A percentile compares a stretch with the other conserved stretches of the same genome.
Evolutionary conservation across 1,140 invertebrate genomes (phyloP).

Genomic region (Ptiloglossa arizonensis): DNA sequence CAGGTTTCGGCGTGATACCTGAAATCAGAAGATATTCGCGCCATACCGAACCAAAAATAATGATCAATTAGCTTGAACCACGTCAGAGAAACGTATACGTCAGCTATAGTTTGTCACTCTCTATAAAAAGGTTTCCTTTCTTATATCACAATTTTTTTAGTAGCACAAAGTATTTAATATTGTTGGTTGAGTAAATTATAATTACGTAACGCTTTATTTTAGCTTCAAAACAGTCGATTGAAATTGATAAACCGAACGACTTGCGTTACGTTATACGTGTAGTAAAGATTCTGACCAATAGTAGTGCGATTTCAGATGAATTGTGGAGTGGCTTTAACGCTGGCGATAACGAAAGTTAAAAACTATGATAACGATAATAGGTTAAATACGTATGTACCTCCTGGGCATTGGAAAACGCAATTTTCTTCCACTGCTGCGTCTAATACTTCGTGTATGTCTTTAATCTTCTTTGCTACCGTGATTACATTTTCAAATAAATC

Average conservation of each 20-base stretch:
- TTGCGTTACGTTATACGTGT: background rate
- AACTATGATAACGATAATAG: background rate
- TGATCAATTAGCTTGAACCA: background rate
- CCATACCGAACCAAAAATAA: background rate
- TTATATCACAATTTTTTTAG: background rate
- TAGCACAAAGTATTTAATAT: background rate
- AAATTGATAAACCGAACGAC: background rate
- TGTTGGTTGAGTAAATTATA: background rate
- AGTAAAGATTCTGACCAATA: background rate
- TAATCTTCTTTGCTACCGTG: constrained; percentile 89
- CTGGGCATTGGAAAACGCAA: constrained; percentile 89
- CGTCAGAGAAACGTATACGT: background rate
- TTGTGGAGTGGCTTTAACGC: background rate
- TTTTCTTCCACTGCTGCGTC: constrained; percentile 92
- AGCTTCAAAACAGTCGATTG: background rate
- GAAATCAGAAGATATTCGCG: constrained; percentile 66
- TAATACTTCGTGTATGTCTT: constrained; percentile 90
- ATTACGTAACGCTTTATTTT: background rate
- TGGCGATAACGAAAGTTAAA: background rate
- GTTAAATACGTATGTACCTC: constrained; percentile 81
- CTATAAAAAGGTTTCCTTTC: background rate
- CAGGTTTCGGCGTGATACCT: constrained; percentile 86
- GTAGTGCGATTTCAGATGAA: background rate
- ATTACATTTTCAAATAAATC: constrained; percentile 89
- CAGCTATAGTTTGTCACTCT: background rate